Evolutionary conservation across 2,888 invertebrate species (phyloP).

Genomic region (Lasioglossum malachurum): DNA sequence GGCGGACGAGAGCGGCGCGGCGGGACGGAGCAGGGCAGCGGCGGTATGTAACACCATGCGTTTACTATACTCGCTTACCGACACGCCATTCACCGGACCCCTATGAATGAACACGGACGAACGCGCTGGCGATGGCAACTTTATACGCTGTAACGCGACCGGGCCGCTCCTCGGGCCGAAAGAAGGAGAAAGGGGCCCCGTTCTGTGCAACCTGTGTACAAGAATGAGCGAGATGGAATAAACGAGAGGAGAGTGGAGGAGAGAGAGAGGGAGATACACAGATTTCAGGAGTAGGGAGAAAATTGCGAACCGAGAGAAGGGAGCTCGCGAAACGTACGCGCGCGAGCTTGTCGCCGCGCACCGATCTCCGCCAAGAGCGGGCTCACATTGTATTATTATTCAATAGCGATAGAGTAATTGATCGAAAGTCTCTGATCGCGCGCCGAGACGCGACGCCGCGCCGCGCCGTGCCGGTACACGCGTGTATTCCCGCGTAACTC

Average conservation of each 20-base stretch:
- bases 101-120: conserved; percentile 82
- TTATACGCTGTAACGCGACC: conserved; percentile 70
- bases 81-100: conserved; percentile 80
- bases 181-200: conserved; percentile 55
- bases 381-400: conserved; percentile 79
- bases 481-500: neutral
- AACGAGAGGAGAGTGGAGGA: neutral
- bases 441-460: conserved; percentile 26
- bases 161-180: conserved; percentile 52
- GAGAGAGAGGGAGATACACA: conserved; percentile 15
- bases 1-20: neutral
- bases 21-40: neutral
- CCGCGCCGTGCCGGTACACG: neutral
- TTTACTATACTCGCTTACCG: conserved; percentile 70
- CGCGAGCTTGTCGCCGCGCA: conserved; percentile 40
- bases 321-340: conserved; percentile 54
- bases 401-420: conserved; percentile 81
- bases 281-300: conserved; percentile 20
- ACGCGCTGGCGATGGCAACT: conserved; percentile 74
- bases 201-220: neutral
- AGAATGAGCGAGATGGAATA: conserved; percentile 1
- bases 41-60: conserved; percentile 38
- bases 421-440: conserved; percentile 55
- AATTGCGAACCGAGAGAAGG: conserved; percentile 23
- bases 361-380: conserved; percentile 43